Percentiles rank a stretch among this genome's conserved stretches.
phyloP scores from a whole-genome alignment of 2,113 vertebrate genomes.

The Danio rerio region DNA sequence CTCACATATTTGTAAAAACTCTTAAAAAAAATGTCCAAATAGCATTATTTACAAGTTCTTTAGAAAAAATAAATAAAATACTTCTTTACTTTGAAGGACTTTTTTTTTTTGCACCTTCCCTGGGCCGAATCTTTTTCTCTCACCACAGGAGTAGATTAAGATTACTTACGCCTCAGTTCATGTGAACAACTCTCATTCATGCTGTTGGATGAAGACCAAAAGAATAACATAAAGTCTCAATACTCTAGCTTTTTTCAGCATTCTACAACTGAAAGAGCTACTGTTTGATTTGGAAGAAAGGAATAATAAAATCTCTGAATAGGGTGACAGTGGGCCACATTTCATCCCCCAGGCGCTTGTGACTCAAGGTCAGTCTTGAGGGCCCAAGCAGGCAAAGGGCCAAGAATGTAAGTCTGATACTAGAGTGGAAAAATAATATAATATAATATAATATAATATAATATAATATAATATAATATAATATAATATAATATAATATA shows the following conservation, averaged over 20 bases:
- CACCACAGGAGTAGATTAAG: constrained; percentile 48
- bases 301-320: constrained; percentile 26
- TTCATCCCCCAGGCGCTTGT: not conserved
- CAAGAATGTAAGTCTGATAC: constrained; percentile 13
- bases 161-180: constrained; percentile 45
- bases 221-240: constrained; percentile 23
- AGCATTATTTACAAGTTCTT: constrained; percentile 27
- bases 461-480: too few species aligned
- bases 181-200: constrained; percentile 52
- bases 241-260: not conserved
- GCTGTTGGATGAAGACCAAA: constrained; percentile 25
- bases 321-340: not conserved
- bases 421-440: not conserved
- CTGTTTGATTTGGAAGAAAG: constrained; percentile 37
- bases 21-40: not conserved
- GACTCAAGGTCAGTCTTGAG: constrained; percentile 11
- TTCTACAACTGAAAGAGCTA: constrained; percentile 23
- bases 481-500: too few species aligned
- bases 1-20: too few species aligned
- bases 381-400: not conserved
- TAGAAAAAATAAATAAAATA: not conserved
- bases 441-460: too few species aligned
- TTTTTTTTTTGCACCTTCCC: not conserved
- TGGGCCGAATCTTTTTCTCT: constrained; percentile 29
- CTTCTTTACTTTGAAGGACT: not conserved